Base-by-base conservation (phyloP, 2,113 vertebrate species). In the Thomomys bottae region DNA sequence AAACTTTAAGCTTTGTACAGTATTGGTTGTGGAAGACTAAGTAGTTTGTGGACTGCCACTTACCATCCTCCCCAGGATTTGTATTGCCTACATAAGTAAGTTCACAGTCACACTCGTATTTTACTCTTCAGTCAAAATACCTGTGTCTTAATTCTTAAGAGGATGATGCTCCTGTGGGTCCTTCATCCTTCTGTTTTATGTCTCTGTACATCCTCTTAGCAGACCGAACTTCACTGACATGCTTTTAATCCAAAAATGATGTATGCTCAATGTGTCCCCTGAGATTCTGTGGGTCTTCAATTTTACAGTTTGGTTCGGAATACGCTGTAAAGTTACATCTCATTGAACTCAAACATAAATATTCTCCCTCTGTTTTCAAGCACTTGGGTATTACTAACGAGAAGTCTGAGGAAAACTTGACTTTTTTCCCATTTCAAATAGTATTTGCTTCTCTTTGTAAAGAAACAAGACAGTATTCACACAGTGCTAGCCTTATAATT, bases 101-200 rank as follows among this genome's bases (percentile, higher is more conserved):
- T 82, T 87, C 18, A 68, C 57, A 78, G 49, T 77, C 76, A 76
- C 30, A 72, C 77, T 92, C 75, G 78, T 15, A 45, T 87, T 81
- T 78, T 77, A 67, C 49, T 49, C 28, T 92, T 36, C 32, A 78
- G 9, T 89, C 15, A 77, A 85, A 94, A 72, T 89, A 77, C 20
- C 45, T 86, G n/a, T 88, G 85, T 17, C 38, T 80, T 92, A 80
- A 63, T 68, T 59, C 18, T 3, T 89, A 26, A 64, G 64, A 26
- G 14, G 8, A 76, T 57, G 77, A 26, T 24, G 49, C 85, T 71
- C 20, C 36, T 81, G 64, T 76, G 10, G 12, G 5, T 54, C 38
- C 34, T 92, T 86, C 54, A 71, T 86, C 57, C 70, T 59, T 64
- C 21, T 76, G 7, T 57, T 83, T 32, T 87, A 14, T 68, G 32